phyloP scores from a whole-genome alignment of 2,113 vertebrate species.

The Corythaeola cristata region DNA sequence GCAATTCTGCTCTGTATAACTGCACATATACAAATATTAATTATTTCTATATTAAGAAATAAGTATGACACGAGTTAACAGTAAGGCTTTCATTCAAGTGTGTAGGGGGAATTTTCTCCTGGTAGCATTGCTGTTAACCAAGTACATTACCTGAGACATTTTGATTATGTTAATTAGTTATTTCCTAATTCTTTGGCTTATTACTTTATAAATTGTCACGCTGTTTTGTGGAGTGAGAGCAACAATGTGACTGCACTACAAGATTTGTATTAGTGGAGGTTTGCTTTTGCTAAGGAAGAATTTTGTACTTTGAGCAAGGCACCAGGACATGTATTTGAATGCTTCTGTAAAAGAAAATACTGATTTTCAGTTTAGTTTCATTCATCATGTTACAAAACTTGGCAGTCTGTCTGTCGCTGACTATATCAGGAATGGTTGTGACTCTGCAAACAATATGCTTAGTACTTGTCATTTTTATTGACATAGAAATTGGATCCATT shows the following conservation, averaged over 20 bases:
- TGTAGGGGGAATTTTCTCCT: neutral
- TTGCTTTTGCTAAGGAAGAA: neutral
- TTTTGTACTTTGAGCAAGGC: neutral
- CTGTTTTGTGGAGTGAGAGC: neutral
- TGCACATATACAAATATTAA: neutral
- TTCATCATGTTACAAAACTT: slow-evolving; percentile 7
- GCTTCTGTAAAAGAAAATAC: neutral
- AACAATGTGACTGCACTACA: neutral
- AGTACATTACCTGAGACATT: slow-evolving; percentile 5
- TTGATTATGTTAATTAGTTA: slow-evolving; percentile 34
- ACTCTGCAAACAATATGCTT: neutral
- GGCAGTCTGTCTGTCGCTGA: neutral
- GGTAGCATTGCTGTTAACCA: slow-evolving; percentile 21
- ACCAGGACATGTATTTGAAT: neutral
- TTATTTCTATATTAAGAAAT: slow-evolving; percentile 46
- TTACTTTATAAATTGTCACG: neutral
- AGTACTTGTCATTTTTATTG: neutral
- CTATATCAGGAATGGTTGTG: neutral
- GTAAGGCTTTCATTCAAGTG: slow-evolving; percentile 21
- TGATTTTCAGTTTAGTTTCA: slow-evolving; percentile 24
- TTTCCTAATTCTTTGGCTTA: slow-evolving; percentile 19
- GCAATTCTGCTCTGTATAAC: neutral
- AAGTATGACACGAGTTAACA: slow-evolving; percentile 1
- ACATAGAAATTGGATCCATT: neutral
- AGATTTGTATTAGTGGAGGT: neutral